phyloP scores from a whole-genome alignment of 1,140 invertebrate species.

The Drosophila pachea region DNA sequence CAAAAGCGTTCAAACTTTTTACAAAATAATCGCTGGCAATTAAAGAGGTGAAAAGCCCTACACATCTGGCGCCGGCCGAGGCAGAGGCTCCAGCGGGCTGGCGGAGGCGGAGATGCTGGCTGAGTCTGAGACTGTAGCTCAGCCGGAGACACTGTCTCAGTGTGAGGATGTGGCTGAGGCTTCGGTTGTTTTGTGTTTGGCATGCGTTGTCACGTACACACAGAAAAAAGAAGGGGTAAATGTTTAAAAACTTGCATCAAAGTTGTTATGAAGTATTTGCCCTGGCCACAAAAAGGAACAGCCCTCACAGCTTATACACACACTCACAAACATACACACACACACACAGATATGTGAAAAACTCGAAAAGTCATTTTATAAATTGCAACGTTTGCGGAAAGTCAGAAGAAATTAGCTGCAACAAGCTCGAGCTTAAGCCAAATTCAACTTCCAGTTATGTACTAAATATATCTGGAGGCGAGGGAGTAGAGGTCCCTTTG shows the following conservation, averaged over 20 bases:
- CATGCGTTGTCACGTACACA: conserved; percentile 68
- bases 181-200: conserved; percentile 48
- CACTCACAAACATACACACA: background rate
- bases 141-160: background rate
- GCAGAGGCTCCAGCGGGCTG: no score
- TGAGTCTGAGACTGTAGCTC: no score
- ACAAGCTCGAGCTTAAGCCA: conserved; percentile 37
- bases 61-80: background rate
- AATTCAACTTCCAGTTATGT: conserved; percentile 26
- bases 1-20: conserved; percentile 47
- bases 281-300: conserved; percentile 28
- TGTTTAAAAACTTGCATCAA: conserved; percentile 74
- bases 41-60: conserved; percentile 53
- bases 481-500: background rate
- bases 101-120: background rate
- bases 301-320: conserved; percentile 9
- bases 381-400: conserved; percentile 53
- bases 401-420: conserved; percentile 60
- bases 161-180: background rate
- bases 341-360: conserved; percentile 1
- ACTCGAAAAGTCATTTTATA: conserved; percentile 45
- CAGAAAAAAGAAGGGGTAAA: conserved; percentile 59
- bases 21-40: conserved; percentile 67
- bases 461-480: background rate
- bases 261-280: conserved; percentile 72